phyloP scores from a whole-genome alignment of 2,888 invertebrate species.

The Aethes cnicana region DNA sequence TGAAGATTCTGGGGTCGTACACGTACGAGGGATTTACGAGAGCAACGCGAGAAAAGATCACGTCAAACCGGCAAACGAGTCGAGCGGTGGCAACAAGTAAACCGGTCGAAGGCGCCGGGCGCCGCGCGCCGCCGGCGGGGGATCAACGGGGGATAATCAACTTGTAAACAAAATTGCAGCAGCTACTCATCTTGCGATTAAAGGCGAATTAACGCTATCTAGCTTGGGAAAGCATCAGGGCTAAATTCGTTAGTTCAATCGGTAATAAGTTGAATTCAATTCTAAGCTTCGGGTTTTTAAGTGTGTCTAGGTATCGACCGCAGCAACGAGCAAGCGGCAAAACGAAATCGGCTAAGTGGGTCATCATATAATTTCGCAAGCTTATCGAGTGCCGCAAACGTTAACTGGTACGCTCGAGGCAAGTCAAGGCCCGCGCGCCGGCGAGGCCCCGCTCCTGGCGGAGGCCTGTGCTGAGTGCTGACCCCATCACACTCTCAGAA shows the following conservation, averaged over 20 bases:
- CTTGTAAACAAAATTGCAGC: constrained; percentile 78
- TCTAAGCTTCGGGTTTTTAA: constrained; percentile 64
- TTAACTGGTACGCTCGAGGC: constrained; percentile 73
- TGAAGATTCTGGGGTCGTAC: constrained; percentile 70
- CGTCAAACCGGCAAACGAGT: constrained; percentile 75
- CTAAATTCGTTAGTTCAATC: too few relatives aligned
- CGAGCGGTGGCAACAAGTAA: constrained; percentile 71
- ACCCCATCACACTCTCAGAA: constrained; percentile 20
- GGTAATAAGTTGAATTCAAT: constrained; percentile 39
- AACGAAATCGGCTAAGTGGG: constrained; percentile 78
- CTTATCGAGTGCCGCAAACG: constrained; percentile 78
- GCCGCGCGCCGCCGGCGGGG: constrained; percentile 43
- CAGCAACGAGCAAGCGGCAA: constrained; percentile 65
- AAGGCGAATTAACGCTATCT: constrained; percentile 37
- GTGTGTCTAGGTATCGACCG: constrained; percentile 57
- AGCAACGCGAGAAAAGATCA: constrained; percentile 75
- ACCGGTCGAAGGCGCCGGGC: constrained; percentile 79
- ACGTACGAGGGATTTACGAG: constrained; percentile 68
- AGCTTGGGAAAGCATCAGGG: constrained; percentile 37
- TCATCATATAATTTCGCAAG: constrained; percentile 80
- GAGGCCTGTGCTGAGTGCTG: constrained; percentile 30
- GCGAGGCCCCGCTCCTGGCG: constrained; percentile 57
- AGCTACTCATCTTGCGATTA: constrained; percentile 53
- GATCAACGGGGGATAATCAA: constrained; percentile 66
- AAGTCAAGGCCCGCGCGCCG: constrained; percentile 68